Percentiles rank a stretch among this genome's conserved stretches.
These are phyloP conservation scores for Tachycineta bicolor DNA, from an alignment of 2,113 vertebrate species.

Conservation along the genomic window DNA sequence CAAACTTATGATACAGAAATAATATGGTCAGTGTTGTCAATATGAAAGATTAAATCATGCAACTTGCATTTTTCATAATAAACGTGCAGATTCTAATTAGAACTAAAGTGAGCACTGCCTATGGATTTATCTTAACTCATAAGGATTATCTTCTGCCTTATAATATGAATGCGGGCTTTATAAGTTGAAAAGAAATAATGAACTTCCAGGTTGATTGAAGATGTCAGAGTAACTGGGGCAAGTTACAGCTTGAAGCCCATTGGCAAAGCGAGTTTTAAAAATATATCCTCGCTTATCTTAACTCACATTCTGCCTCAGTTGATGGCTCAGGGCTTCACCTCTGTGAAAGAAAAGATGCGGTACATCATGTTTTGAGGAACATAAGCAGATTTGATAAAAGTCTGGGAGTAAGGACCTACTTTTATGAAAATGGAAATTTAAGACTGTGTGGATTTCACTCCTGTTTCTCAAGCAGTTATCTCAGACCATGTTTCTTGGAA, in stretches of 20 bases:
- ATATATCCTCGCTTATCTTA: slow-evolving; percentile 14
- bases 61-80: not conserved
- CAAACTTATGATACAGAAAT: slow-evolving; percentile 30
- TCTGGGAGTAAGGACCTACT: not conserved
- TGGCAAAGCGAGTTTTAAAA: not conserved
- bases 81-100: slow-evolving; percentile 20
- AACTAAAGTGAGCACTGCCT: not conserved
- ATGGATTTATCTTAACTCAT: slow-evolving; percentile 25
- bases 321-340: not conserved
- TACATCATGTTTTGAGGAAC: slow-evolving; percentile 31
- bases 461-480: not conserved
- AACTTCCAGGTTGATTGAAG: slow-evolving; percentile 21
- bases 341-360: not conserved
- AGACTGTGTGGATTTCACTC: not conserved
- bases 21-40: not conserved
- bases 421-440: slow-evolving; percentile 39
- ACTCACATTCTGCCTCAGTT: not conserved
- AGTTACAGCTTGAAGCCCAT: not conserved
- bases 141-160: slow-evolving; percentile 32
- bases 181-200: slow-evolving; percentile 8
- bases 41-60: not conserved
- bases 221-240: not conserved
- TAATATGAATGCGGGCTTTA: slow-evolving; percentile 17
- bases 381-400: slow-evolving; percentile 20
- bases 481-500: not conserved